Conservation (phyloP, 1,140 invertebrate genomes). For the Tetramorium alpestre region DNA sequence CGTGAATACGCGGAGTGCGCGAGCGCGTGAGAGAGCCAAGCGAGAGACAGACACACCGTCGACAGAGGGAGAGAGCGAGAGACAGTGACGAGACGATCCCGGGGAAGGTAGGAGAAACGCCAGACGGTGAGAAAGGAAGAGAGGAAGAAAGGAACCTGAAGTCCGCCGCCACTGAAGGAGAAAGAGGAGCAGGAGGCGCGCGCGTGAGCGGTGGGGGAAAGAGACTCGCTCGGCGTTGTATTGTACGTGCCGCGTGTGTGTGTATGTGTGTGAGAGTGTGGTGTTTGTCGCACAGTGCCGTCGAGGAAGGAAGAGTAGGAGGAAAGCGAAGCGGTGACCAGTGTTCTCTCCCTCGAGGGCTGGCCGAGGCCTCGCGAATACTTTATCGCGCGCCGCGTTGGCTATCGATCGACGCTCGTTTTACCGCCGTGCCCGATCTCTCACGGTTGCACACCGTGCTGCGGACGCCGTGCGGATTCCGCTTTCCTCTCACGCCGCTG, state of each 20-base stretch:
- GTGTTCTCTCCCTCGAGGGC: background rate
- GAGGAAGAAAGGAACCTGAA: conserved; percentile 12
- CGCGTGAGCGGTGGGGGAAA: background rate
- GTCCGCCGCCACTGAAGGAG: background rate
- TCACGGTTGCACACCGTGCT: background rate
- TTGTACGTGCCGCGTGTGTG: background rate
- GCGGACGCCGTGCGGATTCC: background rate
- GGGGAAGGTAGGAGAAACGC: conserved; percentile 3
- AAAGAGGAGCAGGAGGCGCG: background rate
- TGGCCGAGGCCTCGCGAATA: background rate
- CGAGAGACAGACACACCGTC: too few relatives aligned
- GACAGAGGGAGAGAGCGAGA: background rate
- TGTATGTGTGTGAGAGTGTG: too few relatives aligned
- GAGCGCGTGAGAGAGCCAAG: background rate
- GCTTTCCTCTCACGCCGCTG: background rate
- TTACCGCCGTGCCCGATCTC: background rate
- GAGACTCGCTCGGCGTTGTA: background rate
- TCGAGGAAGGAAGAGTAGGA: conserved; percentile 4
- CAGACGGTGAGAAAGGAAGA: background rate
- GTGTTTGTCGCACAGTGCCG: background rate
- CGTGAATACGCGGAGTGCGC: conserved; percentile 12
- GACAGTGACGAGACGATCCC: background rate
- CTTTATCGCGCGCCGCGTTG: background rate
- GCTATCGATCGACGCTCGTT: conserved; percentile 1
- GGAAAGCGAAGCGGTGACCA: background rate